Evolutionary conservation across 2,888 invertebrate species (phyloP).

Genomic region (Hypsopygia costalis): DNA sequence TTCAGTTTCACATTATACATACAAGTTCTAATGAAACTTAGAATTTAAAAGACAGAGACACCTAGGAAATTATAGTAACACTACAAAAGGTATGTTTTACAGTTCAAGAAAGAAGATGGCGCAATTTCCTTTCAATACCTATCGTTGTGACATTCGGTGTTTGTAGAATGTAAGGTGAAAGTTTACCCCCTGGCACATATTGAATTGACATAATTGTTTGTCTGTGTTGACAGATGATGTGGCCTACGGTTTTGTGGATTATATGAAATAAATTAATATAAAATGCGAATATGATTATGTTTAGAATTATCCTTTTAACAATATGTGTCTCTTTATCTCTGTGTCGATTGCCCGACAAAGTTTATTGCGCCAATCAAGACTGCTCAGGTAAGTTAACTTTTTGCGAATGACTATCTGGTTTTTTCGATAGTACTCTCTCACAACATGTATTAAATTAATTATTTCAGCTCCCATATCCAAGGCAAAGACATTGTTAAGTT

Average conservation of each 20-base stretch:
- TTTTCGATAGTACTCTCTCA: conserved; percentile 34
- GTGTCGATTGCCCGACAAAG: conserved; percentile 82
- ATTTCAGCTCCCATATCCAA: conserved; percentile 82
- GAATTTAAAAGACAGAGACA: too few species aligned
- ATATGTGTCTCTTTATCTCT: conserved; percentile 51
- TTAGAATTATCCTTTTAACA: conserved; percentile 60
- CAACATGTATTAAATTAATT: conserved; percentile 23
- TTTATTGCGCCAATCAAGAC: conserved; percentile 85
- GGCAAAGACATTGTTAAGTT: conserved; percentile 80
- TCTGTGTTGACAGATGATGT: conserved; percentile 80
- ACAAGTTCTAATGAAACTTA: too few species aligned
- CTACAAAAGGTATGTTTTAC: too few species aligned
- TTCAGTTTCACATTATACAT: too few species aligned
- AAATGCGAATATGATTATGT: conserved; percentile 71
- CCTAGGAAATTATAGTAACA: too few species aligned
- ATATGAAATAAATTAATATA: conserved; percentile 42
- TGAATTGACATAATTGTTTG: too few species aligned
- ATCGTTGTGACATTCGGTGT: too few species aligned
- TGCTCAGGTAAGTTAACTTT: conserved; percentile 82
- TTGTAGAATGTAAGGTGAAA: too few species aligned
- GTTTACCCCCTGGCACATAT: too few species aligned
- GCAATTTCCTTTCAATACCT: too few species aligned
- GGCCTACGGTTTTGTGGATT: conserved; percentile 64
- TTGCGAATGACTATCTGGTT: conserved; percentile 30
- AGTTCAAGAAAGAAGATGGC: too few species aligned